Evolutionary conservation across 2,888 invertebrate genomes (phyloP).

Genomic region (Leucoma salicis): DNA sequence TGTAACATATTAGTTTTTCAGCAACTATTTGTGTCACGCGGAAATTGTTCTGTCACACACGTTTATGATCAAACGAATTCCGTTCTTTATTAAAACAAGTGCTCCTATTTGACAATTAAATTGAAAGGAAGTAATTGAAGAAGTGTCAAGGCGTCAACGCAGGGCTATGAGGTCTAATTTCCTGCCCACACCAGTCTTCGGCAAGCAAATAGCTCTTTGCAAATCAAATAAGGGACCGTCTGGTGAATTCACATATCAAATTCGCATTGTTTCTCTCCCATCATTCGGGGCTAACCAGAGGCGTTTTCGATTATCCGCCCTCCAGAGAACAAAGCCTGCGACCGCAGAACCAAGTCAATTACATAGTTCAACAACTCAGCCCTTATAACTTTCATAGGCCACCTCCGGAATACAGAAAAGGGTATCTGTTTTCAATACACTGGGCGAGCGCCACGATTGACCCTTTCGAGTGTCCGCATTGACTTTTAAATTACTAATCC

Average conservation of each 20-base stretch:
- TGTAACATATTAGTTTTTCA: conserved; percentile 71
- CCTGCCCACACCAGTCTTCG: conserved; percentile 71
- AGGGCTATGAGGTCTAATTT: conserved; percentile 64
- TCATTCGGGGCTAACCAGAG: conserved; percentile 75
- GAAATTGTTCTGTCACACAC: conserved; percentile 64
- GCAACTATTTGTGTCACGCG: conserved; percentile 59
- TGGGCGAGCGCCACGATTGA: conserved; percentile 74
- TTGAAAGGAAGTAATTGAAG: conserved; percentile 69
- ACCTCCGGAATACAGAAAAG: conserved; percentile 80
- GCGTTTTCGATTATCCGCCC: conserved; percentile 80
- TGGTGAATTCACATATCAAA: conserved; percentile 79
- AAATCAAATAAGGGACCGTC: conserved; percentile 79
- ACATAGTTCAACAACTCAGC: conserved; percentile 82
- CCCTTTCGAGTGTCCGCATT: conserved; percentile 81
- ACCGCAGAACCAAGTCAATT: conserved; percentile 81
- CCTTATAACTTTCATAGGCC: conserved; percentile 81
- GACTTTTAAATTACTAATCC: conserved; percentile 83
- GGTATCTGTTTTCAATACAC: conserved; percentile 81
- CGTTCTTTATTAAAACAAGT: conserved; percentile 57
- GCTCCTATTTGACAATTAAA: conserved; percentile 50
- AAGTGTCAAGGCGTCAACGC: conserved; percentile 64
- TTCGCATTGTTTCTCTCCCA: conserved; percentile 77
- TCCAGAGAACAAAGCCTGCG: conserved; percentile 76
- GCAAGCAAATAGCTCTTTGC: conserved; percentile 76
- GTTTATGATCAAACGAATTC: conserved; percentile 44